Base-by-base conservation (phyloP, 2,888 invertebrate genomes). In the Erebia epiphron region DNA sequence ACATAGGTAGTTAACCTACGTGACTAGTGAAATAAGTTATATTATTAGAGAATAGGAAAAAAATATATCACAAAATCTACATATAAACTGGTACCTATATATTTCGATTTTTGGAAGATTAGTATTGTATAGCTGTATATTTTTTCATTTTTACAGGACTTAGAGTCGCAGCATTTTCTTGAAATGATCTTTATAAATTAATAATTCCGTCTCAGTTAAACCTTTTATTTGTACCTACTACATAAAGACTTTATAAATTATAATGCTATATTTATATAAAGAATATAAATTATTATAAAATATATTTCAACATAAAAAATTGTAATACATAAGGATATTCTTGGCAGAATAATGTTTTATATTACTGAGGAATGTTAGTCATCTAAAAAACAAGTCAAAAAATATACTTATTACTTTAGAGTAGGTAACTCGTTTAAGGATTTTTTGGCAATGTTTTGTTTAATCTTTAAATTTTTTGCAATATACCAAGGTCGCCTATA, bases 281-380 rank as follows among this genome's bases (percentile, higher is more conserved):
- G 58, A 60, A 49, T 26, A 63, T 52, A 52, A n/a, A 50, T 14
- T n/a, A 35, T 35, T 35, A 35, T 16, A 54, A 16, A 16, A 16
- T 56, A 56, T 65, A 56, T 56, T 62, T 62, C 9, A 62, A 46
- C 46, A 62, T 21, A 49, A 46, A 65, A 67, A 58, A 67, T 67
- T 67, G 58, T 67, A 67, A 57, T 14, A 18, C 41, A 18, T 65
- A 21, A 21, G 21, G n/a, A n/a, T 26, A 41, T 56, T 41, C 41
- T 41, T 65, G 56, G 56, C 57, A 58, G 49, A 66, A 57, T 46
- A 26, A 1, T 50, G 10, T 16, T 18, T 49, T 49, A 13, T 18
- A 49, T 57, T 21, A 66, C 41, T 67, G 49, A 58, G 67, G 67
- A 67, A 67, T 67, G 67, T 67, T 67, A 67, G 57, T 67, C 26